Evolutionary conservation across 2,113 vertebrate species (phyloP).

Genomic region (Equus przewalskii): DNA sequence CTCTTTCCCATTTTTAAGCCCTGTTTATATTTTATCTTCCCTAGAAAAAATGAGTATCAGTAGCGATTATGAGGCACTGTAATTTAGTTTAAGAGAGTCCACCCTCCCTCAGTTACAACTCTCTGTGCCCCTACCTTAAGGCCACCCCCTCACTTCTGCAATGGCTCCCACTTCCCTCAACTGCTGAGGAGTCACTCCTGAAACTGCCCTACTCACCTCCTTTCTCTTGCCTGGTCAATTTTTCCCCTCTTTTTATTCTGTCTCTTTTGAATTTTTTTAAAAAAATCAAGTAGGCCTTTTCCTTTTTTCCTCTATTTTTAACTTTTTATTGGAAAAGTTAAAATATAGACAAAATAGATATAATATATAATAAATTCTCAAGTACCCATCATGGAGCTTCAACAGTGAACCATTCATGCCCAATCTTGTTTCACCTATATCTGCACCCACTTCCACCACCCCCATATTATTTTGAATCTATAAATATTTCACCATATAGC

Average conservation of each 20-base stretch:
- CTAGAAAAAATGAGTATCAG: background rate
- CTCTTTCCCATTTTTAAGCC: background rate
- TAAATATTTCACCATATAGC: background rate
- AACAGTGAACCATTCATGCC: background rate
- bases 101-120: background rate
- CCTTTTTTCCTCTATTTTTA: background rate
- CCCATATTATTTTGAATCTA: background rate
- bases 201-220: background rate
- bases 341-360: background rate
- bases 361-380: background rate
- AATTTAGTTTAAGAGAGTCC: background rate
- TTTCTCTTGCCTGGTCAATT: background rate
- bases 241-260: background rate
- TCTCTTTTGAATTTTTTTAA: background rate
- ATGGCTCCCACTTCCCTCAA: background rate
- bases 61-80: background rate
- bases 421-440: background rate
- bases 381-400: background rate
- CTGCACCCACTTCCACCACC: background rate
- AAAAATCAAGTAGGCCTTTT: background rate
- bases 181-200: background rate
- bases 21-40: background rate
- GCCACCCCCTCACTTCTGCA: background rate
- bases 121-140: background rate
- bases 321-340: background rate